Percentiles rank a stretch among this genome's conserved stretches.
Conservation (phyloP, 2,888 invertebrate genomes). For the Phortica okadai region DNA sequence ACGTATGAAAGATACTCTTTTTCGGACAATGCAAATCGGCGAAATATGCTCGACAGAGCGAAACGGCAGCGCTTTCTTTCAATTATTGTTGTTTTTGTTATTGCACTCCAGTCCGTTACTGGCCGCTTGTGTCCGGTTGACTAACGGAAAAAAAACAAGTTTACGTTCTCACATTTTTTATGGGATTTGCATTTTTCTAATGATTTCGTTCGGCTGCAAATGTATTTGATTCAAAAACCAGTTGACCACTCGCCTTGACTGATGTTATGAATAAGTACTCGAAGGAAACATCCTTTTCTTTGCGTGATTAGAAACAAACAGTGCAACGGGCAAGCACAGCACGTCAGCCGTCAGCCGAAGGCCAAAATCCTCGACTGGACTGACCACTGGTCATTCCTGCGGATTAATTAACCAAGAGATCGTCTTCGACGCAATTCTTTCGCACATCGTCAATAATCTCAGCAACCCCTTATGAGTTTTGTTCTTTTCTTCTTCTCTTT, state of each 20-base stretch:
- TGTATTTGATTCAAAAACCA: not conserved
- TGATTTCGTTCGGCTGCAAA: not conserved
- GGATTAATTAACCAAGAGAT: too few species aligned
- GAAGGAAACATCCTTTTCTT: not conserved
- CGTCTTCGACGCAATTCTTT: too few species aligned
- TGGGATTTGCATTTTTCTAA: not conserved
- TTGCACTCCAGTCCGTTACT: constrained; percentile 5
- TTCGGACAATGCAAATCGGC: constrained; percentile 28
- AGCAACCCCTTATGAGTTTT: too few species aligned
- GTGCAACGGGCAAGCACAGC: not conserved
- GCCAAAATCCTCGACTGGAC: not conserved
- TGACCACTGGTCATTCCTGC: not conserved
- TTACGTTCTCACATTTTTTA: constrained; percentile 53
- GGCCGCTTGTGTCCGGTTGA: constrained; percentile 35
- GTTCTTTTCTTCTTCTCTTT: too few species aligned
- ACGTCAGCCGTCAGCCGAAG: not conserved
- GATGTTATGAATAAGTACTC: not conserved
- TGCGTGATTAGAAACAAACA: not conserved
- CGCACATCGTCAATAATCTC: too few species aligned
- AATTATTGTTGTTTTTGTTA: not conserved
- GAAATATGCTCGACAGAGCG: constrained; percentile 44
- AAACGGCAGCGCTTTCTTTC: constrained; percentile 40
- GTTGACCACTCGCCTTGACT: not conserved
- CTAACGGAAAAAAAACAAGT: constrained; percentile 52
- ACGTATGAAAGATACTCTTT: constrained; percentile 38